Percentiles rank a stretch among this genome's conserved stretches.
Evolutionary conservation across 2,797 vertebrate genomes (phyloP).

Genomic region (Semotilus atromaculatus): DNA sequence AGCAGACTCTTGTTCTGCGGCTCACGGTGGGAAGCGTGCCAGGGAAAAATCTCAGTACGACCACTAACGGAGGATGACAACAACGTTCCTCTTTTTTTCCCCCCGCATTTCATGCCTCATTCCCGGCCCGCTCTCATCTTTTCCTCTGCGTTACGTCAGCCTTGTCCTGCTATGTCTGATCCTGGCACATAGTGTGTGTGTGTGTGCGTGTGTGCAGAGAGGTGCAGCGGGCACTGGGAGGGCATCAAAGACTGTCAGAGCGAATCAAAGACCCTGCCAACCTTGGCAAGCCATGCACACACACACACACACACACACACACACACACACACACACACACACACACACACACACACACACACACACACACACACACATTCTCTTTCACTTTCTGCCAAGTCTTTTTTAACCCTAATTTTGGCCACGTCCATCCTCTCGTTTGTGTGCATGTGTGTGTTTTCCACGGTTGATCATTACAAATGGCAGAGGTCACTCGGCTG

Average conservation of each 20-base stretch:
- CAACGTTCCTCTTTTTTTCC: slow-evolving; percentile 36
- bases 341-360: neutral
- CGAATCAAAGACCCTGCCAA: slow-evolving; percentile 55
- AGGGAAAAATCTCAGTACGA: slow-evolving; percentile 43
- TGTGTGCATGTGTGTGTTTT: slow-evolving; percentile 38
- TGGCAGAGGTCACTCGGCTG: slow-evolving; percentile 44
- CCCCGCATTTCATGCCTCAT: slow-evolving; percentile 48
- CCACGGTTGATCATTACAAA: slow-evolving; percentile 44
- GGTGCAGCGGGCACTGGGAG: slow-evolving; percentile 45
- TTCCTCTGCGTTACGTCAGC: slow-evolving; percentile 54
- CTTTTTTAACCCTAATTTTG: slow-evolving; percentile 25
- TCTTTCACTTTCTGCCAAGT: slow-evolving; percentile 45
- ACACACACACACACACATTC: slow-evolving; percentile 31
- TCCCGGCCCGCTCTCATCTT: slow-evolving; percentile 56
- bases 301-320: slow-evolving; percentile 29
- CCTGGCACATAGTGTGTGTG: slow-evolving; percentile 32
- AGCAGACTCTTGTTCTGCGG: slow-evolving; percentile 29
- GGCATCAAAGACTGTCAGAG: slow-evolving; percentile 58
- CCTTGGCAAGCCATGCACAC: slow-evolving; percentile 22
- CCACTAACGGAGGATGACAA: slow-evolving; percentile 55
- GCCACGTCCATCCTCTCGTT: slow-evolving; percentile 18
- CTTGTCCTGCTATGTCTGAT: slow-evolving; percentile 53
- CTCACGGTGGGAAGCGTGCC: slow-evolving; percentile 34
- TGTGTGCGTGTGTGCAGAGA: slow-evolving; percentile 17
- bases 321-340: slow-evolving; percentile 39